Evolutionary conservation across 2,888 invertebrate species (phyloP).

Genomic region (Pinctada fucata): DNA sequence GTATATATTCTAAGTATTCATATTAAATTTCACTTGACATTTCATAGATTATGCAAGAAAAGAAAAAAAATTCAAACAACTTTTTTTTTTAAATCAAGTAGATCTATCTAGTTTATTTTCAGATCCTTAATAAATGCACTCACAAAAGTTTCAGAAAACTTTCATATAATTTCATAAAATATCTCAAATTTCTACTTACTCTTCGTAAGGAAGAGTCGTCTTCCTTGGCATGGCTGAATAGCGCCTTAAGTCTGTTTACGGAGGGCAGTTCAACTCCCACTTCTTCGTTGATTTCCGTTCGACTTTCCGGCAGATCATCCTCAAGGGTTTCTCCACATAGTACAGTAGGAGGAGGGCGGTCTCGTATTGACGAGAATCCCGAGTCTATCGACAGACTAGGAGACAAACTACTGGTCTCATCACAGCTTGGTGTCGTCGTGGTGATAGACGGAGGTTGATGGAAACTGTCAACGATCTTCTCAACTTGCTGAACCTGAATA

Average conservation of each 20-base stretch:
- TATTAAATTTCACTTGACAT: no score
- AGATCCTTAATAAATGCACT: no score
- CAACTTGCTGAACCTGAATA: not conserved
- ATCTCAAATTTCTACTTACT: slow-evolving; percentile 50
- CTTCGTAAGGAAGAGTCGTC: slow-evolving; percentile 55
- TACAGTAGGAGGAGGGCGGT: slow-evolving; percentile 44
- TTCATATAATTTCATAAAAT: no score
- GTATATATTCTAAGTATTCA: no score
- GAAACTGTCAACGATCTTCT: not conserved
- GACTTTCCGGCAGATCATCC: slow-evolving; percentile 66
- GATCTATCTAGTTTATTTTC: no score
- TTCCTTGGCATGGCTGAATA: slow-evolving; percentile 56
- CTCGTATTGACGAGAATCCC: slow-evolving; percentile 46
- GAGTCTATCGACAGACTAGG: slow-evolving; percentile 56
- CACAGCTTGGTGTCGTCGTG: slow-evolving; percentile 17
- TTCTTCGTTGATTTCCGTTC: slow-evolving; percentile 65
- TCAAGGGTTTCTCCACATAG: slow-evolving; percentile 59
- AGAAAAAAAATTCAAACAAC: no score
- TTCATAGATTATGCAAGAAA: no score
- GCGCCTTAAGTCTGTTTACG: slow-evolving; percentile 67
- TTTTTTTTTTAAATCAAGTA: no score
- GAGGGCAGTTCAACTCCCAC: slow-evolving; percentile 67
- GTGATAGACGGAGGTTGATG: slow-evolving; percentile 20
- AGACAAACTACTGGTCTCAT: slow-evolving; percentile 44
- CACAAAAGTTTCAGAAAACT: no score